phyloP scores from a whole-genome alignment of 2,888 invertebrate species.

The Ennomos fuscantarius region DNA sequence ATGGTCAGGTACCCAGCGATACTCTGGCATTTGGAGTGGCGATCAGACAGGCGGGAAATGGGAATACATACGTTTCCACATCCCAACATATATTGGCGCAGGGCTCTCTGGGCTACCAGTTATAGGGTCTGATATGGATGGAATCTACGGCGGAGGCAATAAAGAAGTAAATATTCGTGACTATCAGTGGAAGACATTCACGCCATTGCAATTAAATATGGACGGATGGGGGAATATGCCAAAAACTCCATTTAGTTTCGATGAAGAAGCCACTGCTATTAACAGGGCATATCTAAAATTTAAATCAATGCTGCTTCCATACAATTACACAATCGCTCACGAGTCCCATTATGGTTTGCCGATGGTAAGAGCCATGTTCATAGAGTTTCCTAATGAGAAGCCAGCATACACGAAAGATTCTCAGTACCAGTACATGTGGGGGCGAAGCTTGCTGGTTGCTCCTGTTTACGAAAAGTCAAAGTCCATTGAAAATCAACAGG shows the following conservation, averaged over 20 bases:
- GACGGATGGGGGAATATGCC: conserved; percentile 74
- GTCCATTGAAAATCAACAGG: conserved; percentile 40
- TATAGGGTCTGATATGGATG: conserved; percentile 78
- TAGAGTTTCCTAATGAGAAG: conserved; percentile 68
- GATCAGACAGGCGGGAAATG: conserved; percentile 77
- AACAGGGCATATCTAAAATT: conserved; percentile 77
- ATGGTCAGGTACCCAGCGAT: conserved; percentile 78
- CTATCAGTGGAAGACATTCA: conserved; percentile 79
- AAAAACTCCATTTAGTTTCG: conserved; percentile 73
- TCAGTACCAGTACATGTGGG: conserved; percentile 82
- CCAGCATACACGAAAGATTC: conserved; percentile 65
- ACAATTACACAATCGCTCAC: conserved; percentile 71
- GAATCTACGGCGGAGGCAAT: conserved; percentile 68
- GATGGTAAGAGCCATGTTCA: conserved; percentile 76
- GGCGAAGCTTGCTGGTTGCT: conserved; percentile 72
- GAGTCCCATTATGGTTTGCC: conserved; percentile 67
- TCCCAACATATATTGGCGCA: conserved; percentile 75
- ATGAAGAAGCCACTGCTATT: conserved; percentile 62
- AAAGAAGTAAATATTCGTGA: conserved; percentile 71
- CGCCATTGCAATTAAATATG: conserved; percentile 78
- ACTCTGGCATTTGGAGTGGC: conserved; percentile 76
- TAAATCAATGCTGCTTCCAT: conserved; percentile 75
- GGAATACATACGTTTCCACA: conserved; percentile 80
- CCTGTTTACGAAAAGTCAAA: conserved; percentile 61
- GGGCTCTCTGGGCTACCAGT: conserved; percentile 75